Evolutionary conservation across 2,888 invertebrate species (phyloP).

Genomic region (Bombylius major): DNA sequence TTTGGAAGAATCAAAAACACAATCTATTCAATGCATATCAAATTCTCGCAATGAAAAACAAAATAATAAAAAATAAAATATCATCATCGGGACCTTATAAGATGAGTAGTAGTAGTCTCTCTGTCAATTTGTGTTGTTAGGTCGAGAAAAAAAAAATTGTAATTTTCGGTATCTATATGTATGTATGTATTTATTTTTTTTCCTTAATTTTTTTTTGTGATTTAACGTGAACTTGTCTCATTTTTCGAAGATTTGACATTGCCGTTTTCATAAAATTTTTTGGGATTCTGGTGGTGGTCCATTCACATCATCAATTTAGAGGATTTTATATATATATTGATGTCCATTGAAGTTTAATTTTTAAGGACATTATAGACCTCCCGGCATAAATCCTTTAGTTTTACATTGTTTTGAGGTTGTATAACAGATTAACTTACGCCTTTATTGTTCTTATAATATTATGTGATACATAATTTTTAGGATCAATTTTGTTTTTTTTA

Average conservation of each 20-base stretch:
- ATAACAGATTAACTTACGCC: conserved; percentile 4
- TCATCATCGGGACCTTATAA: too few relatives aligned
- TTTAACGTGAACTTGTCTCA: background rate
- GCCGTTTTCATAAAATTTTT: background rate
- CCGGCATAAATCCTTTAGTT: conserved; percentile 6
- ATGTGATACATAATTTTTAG: too few relatives aligned
- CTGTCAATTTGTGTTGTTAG: too few relatives aligned
- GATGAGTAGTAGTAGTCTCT: too few relatives aligned
- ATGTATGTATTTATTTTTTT: background rate
- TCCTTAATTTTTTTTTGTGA: conserved; percentile 1
- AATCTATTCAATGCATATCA: conserved; percentile 1
- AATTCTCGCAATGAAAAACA: conserved; percentile 1
- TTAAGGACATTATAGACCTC: conserved; percentile 7
- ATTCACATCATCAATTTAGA: background rate
- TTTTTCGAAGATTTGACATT: background rate
- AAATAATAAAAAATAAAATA: too few relatives aligned
- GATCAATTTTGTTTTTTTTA: too few relatives aligned
- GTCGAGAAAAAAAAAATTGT: too few relatives aligned
- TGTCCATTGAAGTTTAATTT: background rate
- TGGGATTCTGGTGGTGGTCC: conserved; percentile 7
- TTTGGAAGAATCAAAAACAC: background rate
- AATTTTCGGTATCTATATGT: too few relatives aligned
- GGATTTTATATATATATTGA: background rate
- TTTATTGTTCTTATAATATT: background rate
- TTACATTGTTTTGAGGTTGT: conserved; percentile 8